phyloP scores from a whole-genome alignment of 2,888 invertebrate genomes.

The Notodonta dromedarius region DNA sequence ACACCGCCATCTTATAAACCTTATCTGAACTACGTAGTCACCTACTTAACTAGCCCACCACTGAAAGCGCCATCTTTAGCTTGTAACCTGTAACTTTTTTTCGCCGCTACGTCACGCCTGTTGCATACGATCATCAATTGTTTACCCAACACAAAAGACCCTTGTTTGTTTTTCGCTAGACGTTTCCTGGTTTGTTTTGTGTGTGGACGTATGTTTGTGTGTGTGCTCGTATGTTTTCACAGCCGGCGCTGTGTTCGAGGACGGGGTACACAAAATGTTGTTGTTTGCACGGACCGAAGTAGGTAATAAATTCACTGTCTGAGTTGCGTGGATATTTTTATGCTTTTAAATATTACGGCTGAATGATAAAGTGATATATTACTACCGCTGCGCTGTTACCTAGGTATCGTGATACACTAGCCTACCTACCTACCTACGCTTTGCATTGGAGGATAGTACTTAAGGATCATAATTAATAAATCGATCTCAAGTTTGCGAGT shows the following conservation, averaged over 20 bases:
- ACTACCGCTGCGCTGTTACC: background rate
- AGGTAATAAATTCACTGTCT: constrained; percentile 72
- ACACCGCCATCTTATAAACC: constrained; percentile 61
- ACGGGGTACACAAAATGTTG: constrained; percentile 79
- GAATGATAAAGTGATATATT: constrained; percentile 27
- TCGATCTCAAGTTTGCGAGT: too few species aligned
- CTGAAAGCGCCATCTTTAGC: constrained; percentile 59
- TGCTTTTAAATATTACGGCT: constrained; percentile 39
- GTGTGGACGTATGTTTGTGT: constrained; percentile 62
- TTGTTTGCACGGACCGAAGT: constrained; percentile 70
- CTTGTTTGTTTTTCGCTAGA: constrained; percentile 85
- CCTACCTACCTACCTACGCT: background rate
- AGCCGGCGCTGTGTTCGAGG: constrained; percentile 72
- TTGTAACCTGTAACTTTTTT: constrained; percentile 71
- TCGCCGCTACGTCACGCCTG: constrained; percentile 75
- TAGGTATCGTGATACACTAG: too few species aligned
- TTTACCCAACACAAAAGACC: constrained; percentile 84
- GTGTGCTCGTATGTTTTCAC: constrained; percentile 73
- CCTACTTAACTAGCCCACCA: constrained; percentile 14
- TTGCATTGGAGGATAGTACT: too few species aligned
- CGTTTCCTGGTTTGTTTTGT: constrained; percentile 85
- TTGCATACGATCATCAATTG: constrained; percentile 80
- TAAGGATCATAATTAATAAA: too few species aligned
- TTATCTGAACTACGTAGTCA: constrained; percentile 31
- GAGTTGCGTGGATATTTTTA: constrained; percentile 46